Conservation (phyloP, 1,140 invertebrate genomes). For the Aphelenchoides fujianensis region DNA sequence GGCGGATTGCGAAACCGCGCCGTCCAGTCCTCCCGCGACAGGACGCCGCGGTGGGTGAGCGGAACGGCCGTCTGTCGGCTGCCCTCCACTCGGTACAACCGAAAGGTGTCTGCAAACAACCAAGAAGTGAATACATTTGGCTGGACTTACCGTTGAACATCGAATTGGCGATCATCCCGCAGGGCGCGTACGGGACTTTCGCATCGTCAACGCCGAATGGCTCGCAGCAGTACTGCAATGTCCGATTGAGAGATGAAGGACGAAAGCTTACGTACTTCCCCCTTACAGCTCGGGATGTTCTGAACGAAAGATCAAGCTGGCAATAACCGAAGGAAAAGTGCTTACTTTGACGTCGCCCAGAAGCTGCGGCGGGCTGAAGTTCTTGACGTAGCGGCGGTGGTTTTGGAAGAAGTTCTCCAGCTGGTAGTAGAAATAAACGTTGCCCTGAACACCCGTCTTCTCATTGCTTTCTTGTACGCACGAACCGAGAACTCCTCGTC, state of each 20-base stretch:
- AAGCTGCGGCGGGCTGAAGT: slow-evolving; percentile 88
- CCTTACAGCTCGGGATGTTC: slow-evolving; percentile 26
- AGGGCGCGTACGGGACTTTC: slow-evolving; percentile 62
- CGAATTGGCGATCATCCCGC: slow-evolving; percentile 97
- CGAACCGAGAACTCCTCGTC: background rate
- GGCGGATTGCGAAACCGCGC: slow-evolving; percentile 88
- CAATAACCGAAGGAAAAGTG: background rate
- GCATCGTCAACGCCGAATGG: background rate
- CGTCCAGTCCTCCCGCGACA: slow-evolving; percentile 89
- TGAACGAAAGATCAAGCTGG: background rate
- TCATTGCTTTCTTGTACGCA: background rate
- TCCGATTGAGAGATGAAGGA: slow-evolving; percentile 69
- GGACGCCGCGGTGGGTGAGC: slow-evolving; percentile 74
- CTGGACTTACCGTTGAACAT: slow-evolving; percentile 80
- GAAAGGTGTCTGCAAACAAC: slow-evolving; percentile 1
- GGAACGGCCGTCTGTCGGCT: slow-evolving; percentile 18
- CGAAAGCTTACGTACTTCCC: slow-evolving; percentile 32
- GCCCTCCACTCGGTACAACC: background rate
- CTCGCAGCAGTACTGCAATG: slow-evolving; percentile 67
- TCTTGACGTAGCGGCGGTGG: slow-evolving; percentile 95
- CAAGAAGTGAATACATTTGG: background rate
- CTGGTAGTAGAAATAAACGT: slow-evolving; percentile 96
- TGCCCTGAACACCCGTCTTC: slow-evolving; percentile 69
- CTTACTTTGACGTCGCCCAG: slow-evolving; percentile 68
- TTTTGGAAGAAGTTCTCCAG: slow-evolving; percentile 98